phyloP scores from a whole-genome alignment of 2,888 invertebrate species.

The Cordylochernes scorpioides region DNA sequence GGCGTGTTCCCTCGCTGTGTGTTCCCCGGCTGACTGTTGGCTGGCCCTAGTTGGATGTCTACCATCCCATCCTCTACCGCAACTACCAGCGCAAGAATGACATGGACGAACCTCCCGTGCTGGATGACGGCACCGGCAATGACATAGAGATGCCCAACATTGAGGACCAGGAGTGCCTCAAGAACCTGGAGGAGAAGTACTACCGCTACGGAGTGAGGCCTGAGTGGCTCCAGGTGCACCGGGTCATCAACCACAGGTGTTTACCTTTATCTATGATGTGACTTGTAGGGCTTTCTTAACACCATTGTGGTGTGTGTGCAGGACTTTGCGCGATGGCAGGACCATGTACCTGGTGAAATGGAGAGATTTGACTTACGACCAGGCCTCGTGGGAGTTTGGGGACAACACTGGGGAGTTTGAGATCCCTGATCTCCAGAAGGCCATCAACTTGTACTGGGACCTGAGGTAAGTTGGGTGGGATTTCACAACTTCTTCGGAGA shows the following conservation, averaged over 20 bases:
- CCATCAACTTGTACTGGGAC: slow-evolving; percentile 64
- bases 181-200: slow-evolving; percentile 27
- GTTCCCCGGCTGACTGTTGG: too few species aligned
- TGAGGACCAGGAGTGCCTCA: slow-evolving; percentile 6
- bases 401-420: slow-evolving; percentile 36
- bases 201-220: slow-evolving; percentile 85
- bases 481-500: too few species aligned
- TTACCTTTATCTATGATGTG: too few species aligned
- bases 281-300: too few species aligned
- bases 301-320: slow-evolving; percentile 4
- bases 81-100: slow-evolving; percentile 83
- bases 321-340: slow-evolving; percentile 51
- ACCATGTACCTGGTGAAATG: slow-evolving; percentile 82
- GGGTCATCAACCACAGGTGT: slow-evolving; percentile 46
- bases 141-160: too few species aligned
- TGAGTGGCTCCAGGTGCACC: slow-evolving; percentile 85
- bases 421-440: slow-evolving; percentile 54
- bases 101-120: slow-evolving; percentile 85
- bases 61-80: slow-evolving; percentile 73
- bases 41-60: slow-evolving; percentile 72
- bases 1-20: too few species aligned
- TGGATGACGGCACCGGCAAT: slow-evolving; percentile 48
- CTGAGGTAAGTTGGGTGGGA: slow-evolving; percentile 23
- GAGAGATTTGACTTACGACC: slow-evolving; percentile 86
- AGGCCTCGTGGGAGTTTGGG: slow-evolving; percentile 93